Evolutionary conservation across 2,797 vertebrate genomes (phyloP), one percentile per base, ranked within the genome.

Genomic region (Sebastes diaconus): DNA sequence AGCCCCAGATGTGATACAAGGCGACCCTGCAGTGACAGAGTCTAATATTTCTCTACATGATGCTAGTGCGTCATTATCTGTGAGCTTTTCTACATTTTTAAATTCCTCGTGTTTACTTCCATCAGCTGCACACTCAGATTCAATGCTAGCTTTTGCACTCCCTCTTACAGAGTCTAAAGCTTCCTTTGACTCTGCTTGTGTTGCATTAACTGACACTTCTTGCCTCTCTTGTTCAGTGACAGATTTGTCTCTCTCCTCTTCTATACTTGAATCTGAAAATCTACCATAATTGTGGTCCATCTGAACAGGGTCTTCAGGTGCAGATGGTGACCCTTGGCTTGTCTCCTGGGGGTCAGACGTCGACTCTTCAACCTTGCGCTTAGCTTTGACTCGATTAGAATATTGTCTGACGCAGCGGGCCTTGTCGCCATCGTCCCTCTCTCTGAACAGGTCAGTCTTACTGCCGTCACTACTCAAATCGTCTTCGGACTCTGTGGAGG

Each of bases 271-370:
- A 66, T 91, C 88, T 13, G 93, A 84, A 65, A 81, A 91, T 85
- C 91, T 86, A 39, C 95, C 96, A 60, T 96, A 96, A 79, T 94
- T 94, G 79, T 96, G 96, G 70, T 96, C 96, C 68, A 92, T 90
- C 68, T 95, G 94, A 74, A 95, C 71, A 11, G 84, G 85, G 68
- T 86, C 92, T 4, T 68, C 4, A 8, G 86, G 68, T 24, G 79
- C 57, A 10, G 86, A 59, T 13, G 86, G 69, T 6, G 83, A 85
- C 39, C 29, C 84, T 5, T 91, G 85, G 61, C 81, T 84, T 1
- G 30, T 69, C 11, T 90, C 91, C 79, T 90, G 84, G 0, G 74
- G 61, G 42, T 88, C 79, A 30, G 77, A 66, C 4, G 73, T n/a
- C 0, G 50, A 65, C 50, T 91, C 94, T 52, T 92, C 91, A 20